Evolutionary conservation across 2,797 vertebrate species (phyloP).

Genomic region (Acropternis orthonyx): DNA sequence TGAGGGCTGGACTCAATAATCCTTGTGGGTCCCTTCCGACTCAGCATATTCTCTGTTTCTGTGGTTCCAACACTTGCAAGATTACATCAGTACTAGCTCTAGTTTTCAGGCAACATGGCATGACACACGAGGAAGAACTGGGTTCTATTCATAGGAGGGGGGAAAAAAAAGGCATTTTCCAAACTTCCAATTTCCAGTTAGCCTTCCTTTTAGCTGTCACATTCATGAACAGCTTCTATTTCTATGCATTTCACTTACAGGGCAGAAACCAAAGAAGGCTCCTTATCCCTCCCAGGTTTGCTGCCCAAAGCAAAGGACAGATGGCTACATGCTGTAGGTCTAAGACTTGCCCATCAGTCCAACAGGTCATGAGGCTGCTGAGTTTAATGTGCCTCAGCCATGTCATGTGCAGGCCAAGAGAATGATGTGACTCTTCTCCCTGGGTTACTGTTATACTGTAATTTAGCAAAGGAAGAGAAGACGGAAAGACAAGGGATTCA

Average conservation of each 20-base stretch:
- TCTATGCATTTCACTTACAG: not conserved
- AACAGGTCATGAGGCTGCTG: not conserved
- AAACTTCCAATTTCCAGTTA: accelerated
- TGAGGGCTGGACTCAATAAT: not conserved
- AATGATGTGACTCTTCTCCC: not conserved
- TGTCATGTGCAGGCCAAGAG: not conserved
- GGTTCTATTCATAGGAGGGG: not conserved
- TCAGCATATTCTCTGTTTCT: too few relatives aligned
- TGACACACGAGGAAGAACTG: accelerated
- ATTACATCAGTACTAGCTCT: too few relatives aligned
- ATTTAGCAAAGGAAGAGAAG: not conserved
- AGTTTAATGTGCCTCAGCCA: not conserved
- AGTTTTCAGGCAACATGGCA: not conserved
- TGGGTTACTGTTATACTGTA: accelerated
- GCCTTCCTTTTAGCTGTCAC: not conserved
- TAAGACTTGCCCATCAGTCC: not conserved
- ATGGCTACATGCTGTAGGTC: accelerated
- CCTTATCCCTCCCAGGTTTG: not conserved
- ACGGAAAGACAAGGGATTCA: not conserved
- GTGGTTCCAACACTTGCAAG: not conserved
- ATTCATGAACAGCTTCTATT: accelerated
- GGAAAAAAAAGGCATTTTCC: not conserved
- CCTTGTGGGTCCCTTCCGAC: not conserved
- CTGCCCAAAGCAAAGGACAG: not conserved
- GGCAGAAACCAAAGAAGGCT: not conserved